A percentile compares a stretch with the other conserved stretches of the same genome.
These are phyloP conservation scores for Drosophila conformis DNA, from an alignment of 2,888 invertebrate genomes.

Conservation along the genomic window DNA sequence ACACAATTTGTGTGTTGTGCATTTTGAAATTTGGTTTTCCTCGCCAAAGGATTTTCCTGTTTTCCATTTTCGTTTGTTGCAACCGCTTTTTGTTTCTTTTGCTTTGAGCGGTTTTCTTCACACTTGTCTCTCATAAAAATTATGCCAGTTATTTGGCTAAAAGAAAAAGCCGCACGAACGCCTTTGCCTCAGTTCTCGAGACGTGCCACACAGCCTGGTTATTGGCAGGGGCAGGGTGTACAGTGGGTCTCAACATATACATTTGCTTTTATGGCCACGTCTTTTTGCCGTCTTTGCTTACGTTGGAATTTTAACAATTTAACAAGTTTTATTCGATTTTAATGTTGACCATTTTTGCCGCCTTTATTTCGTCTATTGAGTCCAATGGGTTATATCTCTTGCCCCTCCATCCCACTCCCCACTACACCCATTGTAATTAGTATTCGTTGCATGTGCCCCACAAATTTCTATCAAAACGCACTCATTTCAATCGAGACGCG, in stretches of 20 bases:
- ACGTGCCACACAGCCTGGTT: slow-evolving; percentile 41
- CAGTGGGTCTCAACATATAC: neutral
- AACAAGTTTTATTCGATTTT: slow-evolving; percentile 73
- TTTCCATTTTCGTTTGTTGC: slow-evolving; percentile 45
- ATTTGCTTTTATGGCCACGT: slow-evolving; percentile 58
- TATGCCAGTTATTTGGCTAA: slow-evolving; percentile 48
- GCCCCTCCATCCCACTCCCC: neutral
- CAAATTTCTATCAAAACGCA: slow-evolving; percentile 71
- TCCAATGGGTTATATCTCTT: slow-evolving; percentile 16
- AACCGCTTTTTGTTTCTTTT: slow-evolving; percentile 43
- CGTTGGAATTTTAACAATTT: slow-evolving; percentile 64
- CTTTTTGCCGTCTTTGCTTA: slow-evolving; percentile 39
- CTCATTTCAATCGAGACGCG: slow-evolving; percentile 69
- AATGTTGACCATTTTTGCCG: slow-evolving; percentile 75
- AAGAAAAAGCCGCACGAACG: neutral
- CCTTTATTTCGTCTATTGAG: slow-evolving; percentile 47
- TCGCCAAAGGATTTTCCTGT: slow-evolving; percentile 38
- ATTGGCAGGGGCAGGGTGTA: neutral
- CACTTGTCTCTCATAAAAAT: slow-evolving; percentile 67
- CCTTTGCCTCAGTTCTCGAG: slow-evolving; percentile 48
- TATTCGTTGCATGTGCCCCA: slow-evolving; percentile 51
- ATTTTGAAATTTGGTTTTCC: slow-evolving; percentile 34
- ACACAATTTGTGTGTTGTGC: slow-evolving; percentile 46
- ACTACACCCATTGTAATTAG: slow-evolving; percentile 26
- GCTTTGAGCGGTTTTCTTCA: slow-evolving; percentile 51